Conservation (phyloP, 1,140 invertebrate genomes). For the Heliconius hewitsoni region DNA sequence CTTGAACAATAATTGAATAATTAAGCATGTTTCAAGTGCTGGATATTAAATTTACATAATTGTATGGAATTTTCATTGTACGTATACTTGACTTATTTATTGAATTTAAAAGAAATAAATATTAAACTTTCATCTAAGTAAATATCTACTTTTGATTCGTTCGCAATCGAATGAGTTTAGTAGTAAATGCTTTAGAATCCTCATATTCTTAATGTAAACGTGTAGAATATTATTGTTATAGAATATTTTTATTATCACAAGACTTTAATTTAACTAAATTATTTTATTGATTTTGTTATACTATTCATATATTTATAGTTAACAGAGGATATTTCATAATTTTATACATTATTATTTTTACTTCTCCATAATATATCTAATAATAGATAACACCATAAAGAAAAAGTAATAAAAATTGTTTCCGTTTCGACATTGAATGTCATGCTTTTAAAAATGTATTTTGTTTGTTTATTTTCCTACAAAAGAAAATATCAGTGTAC, state of each 20-base stretch:
- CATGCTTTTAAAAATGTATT: slow-evolving; percentile 9
- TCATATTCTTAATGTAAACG: too few relatives aligned
- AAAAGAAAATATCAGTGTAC: slow-evolving; percentile 17
- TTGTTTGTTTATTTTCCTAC: slow-evolving; percentile 11
- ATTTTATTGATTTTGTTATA: too few relatives aligned
- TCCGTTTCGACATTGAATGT: slow-evolving; percentile 6
- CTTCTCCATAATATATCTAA: too few relatives aligned
- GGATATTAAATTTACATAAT: not conserved
- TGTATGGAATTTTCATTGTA: slow-evolving; percentile 4
- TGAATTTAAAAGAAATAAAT: not conserved
- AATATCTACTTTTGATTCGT: too few relatives aligned
- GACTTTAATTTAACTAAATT: too few relatives aligned
- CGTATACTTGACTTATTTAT: not conserved
- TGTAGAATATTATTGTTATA: too few relatives aligned
- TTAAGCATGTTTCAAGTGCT: not conserved
- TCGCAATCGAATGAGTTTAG: too few relatives aligned
- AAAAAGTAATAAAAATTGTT: slow-evolving; percentile 2
- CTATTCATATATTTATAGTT: too few relatives aligned
- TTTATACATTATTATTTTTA: not conserved
- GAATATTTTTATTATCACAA: too few relatives aligned
- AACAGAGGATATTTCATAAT: not conserved
- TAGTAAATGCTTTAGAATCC: too few relatives aligned
- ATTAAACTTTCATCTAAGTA: too few relatives aligned
- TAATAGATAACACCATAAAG: not conserved
- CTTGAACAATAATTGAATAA: not conserved